Base-by-base conservation (phyloP, 2,888 invertebrate species). In the Dugesia japonica region DNA sequence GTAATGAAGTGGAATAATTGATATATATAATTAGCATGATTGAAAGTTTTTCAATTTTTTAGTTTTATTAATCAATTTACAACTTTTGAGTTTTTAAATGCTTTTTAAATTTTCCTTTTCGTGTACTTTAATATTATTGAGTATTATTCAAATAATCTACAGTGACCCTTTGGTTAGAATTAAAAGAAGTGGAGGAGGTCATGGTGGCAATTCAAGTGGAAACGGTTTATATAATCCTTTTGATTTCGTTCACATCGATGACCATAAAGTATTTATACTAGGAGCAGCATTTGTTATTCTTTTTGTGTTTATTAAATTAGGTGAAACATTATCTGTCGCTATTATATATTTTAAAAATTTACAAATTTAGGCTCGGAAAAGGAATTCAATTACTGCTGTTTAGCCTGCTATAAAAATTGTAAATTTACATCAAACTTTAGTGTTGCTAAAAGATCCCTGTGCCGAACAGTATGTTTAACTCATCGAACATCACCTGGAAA, bases 191-290 rank as follows among this genome's bases (percentile, higher is more conserved):
- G 4, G 1, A n/a, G n/a, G 9, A 4, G 4, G n/a, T 56, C n/a
- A 4, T 4, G n/a, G 9, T 56, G 56, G n/a, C 4, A 56, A 56
- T 23, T 56, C 56, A 4, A 20, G 20, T 56, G 56, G 56, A n/a
- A 56, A 56, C 17, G 56, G 72, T 23, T 28, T 72, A 28, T 72
- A 72, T n/a, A 72, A 72, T 72, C 72, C 72, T 7, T 72, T 27
- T 27, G 72, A 31, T 13, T 27, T 28, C n/a, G n/a, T 72, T 23
- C 28, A 72, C n/a, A 31, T 31, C 26, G 72, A 72, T 4, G 17
- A 23, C n/a, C 72, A 72, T 26, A 72, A 72, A 31, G 23, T 72
- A 7, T 72, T 13, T 23, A 23, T 72, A 4, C 15, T 31, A n/a
- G 72, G 28, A 72, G 72, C 72, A 23, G 56, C 56, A 13, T 56